Evolutionary conservation across 2,888 invertebrate genomes (phyloP).

Genomic region (Acrobasis suavella): DNA sequence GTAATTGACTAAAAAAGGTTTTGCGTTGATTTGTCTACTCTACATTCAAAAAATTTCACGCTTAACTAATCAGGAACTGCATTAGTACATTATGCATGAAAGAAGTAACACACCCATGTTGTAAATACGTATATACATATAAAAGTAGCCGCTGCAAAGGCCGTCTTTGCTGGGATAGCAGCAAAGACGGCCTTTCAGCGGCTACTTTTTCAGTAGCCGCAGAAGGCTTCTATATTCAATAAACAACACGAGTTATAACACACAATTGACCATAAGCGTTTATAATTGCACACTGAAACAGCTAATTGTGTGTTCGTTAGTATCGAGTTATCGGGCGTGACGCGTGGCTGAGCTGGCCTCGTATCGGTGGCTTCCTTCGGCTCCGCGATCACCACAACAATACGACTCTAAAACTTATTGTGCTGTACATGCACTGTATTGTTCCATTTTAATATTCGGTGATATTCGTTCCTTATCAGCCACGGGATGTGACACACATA

Average conservation of each 20-base stretch:
- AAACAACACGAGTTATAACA: slow-evolving; percentile 1
- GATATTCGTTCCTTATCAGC: slow-evolving; percentile 11
- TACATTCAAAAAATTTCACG: not conserved
- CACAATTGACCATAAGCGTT: slow-evolving; percentile 7
- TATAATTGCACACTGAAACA: slow-evolving; percentile 33
- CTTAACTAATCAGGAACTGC: not conserved
- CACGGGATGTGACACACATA: slow-evolving; percentile 9
- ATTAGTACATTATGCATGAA: not conserved
- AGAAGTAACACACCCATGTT: too few relatives aligned
- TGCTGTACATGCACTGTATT: not conserved
- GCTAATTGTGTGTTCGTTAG: slow-evolving; percentile 39
- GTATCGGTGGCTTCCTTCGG: slow-evolving; percentile 66
- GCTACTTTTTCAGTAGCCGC: not conserved
- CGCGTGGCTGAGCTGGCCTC: slow-evolving; percentile 55
- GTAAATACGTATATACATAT: too few relatives aligned
- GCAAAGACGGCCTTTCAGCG: too few relatives aligned
- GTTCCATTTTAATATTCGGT: slow-evolving; percentile 12
- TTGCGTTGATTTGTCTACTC: not conserved
- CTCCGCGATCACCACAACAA: slow-evolving; percentile 37
- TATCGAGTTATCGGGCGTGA: slow-evolving; percentile 50
- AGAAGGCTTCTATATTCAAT: not conserved
- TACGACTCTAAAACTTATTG: not conserved
- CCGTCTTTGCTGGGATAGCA: too few relatives aligned
- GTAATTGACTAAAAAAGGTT: not conserved
- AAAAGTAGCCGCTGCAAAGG: too few relatives aligned